These are phyloP conservation scores for Sitophilus oryzae DNA, from an alignment of 1,140 invertebrate species.

Conservation along the genomic window DNA sequence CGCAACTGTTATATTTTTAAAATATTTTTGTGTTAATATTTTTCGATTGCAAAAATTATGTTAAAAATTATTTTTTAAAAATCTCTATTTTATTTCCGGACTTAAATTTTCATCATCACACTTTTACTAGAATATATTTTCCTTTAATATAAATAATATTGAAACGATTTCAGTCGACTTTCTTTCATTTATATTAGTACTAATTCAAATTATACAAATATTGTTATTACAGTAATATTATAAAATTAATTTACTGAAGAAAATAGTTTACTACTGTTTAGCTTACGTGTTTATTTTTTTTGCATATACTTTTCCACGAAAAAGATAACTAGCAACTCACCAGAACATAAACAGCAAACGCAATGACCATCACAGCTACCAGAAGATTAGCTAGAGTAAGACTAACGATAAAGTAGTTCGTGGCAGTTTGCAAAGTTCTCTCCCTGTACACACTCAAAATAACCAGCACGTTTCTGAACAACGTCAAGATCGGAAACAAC, in stretches of 20 bases:
- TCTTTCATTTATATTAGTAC: neutral
- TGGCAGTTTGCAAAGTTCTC: conserved; percentile 85
- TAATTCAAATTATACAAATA: neutral
- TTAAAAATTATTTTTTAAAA: no score
- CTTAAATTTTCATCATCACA: no score
- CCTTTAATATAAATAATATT: no score
- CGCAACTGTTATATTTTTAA: no score
- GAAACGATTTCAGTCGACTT: no score
- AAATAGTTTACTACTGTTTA: no score
- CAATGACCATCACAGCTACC: conserved; percentile 96
- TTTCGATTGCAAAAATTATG: no score
- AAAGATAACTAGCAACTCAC: conserved; percentile 4
- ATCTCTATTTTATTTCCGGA: no score
- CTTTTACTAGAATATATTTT: no score
- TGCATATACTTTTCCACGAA: no score
- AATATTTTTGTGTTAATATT: no score
- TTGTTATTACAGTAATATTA: neutral
- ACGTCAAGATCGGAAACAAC: conserved; percentile 86
- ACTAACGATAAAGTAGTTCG: conserved; percentile 98
- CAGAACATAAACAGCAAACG: conserved; percentile 87
- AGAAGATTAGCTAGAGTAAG: conserved; percentile 95
- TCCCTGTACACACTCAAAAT: conserved; percentile 91
- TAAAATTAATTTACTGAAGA: neutral
- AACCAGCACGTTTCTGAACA: conserved; percentile 96
- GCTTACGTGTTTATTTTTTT: no score